A percentile compares a stretch with the other conserved stretches of the same genome.
These are phyloP conservation scores for Anoplius nigerrimus DNA, from an alignment of 2,888 invertebrate genomes.

Conservation along the genomic window DNA sequence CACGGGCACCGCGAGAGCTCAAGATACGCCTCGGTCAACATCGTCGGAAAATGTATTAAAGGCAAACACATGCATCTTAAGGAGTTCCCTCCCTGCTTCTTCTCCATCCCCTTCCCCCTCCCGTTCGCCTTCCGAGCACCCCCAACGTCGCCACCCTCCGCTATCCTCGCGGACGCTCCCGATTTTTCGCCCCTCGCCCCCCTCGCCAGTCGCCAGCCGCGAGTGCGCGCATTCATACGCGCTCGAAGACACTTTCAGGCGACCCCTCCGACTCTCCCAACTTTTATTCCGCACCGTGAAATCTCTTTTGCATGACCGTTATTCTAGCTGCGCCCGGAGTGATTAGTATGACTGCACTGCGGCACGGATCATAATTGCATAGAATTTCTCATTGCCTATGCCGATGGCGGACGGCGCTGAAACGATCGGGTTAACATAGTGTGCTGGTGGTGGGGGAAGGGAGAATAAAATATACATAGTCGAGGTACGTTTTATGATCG, in stretches of 20 bases:
- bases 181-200: slow-evolving; percentile 19
- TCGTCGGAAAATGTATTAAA: slow-evolving; percentile 65
- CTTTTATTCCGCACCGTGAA: slow-evolving; percentile 44
- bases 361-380: slow-evolving; percentile 13
- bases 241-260: slow-evolving; percentile 51
- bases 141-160: slow-evolving; percentile 23
- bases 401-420: no score
- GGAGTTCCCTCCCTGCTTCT: slow-evolving; percentile 34
- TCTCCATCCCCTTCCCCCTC: no score
- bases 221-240: slow-evolving; percentile 49
- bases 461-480: no score
- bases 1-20: slow-evolving; percentile 12
- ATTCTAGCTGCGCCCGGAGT: not conserved
- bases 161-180: not conserved
- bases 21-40: slow-evolving; percentile 63
- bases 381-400: slow-evolving; percentile 2
- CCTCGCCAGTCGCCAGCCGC: no score
- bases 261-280: slow-evolving; percentile 36
- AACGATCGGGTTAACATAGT: no score
- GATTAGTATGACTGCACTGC: slow-evolving; percentile 14
- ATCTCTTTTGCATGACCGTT: no score
- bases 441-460: no score
- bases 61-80: slow-evolving; percentile 66
- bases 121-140: no score
- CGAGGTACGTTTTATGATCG: no score